phyloP scores from a whole-genome alignment of 2,888 invertebrate genomes.

The Didymodactylos carnosus region DNA sequence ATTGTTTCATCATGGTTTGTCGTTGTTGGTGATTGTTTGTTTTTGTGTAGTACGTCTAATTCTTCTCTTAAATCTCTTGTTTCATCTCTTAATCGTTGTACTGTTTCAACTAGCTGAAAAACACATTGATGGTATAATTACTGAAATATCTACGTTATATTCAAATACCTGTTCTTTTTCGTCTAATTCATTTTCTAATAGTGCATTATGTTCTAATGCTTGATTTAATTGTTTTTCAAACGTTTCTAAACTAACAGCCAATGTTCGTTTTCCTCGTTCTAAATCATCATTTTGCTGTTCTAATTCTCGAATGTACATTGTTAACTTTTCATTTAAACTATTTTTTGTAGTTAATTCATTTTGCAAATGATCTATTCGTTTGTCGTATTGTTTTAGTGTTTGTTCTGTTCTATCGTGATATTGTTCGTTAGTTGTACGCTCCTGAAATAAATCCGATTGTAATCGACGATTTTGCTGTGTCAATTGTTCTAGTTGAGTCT shows the following conservation, averaged over 20 bases:
- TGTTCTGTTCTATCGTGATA: slow-evolving; percentile 24
- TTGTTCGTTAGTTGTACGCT: not conserved
- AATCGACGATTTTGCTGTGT: not conserved
- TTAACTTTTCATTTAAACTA: slow-evolving; percentile 42
- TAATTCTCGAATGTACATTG: slow-evolving; percentile 65
- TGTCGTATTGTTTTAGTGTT: slow-evolving; percentile 21
- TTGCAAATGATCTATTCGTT: slow-evolving; percentile 38
- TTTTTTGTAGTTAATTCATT: slow-evolving; percentile 38
- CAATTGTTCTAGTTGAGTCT: slow-evolving; percentile 64
- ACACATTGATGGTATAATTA: not conserved
- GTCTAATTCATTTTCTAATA: slow-evolving; percentile 83
- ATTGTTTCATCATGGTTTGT: not conserved
- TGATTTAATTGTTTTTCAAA: slow-evolving; percentile 74
- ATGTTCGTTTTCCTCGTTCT: slow-evolving; percentile 57
- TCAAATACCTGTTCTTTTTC: slow-evolving; percentile 58
- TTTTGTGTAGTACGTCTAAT: slow-evolving; percentile 10
- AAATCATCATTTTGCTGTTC: slow-evolving; percentile 95
- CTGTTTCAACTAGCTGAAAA: slow-evolving; percentile 51
- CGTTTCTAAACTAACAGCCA: slow-evolving; percentile 72
- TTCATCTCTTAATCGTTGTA: slow-evolving; percentile 87
- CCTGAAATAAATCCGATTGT: not conserved
- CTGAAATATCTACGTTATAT: not conserved
- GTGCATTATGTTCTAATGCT: slow-evolving; percentile 83
- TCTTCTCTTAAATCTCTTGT: slow-evolving; percentile 53
- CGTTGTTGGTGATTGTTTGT: not conserved